A percentile compares a stretch with the other conserved stretches of the same genome.
Conservation (phyloP, 2,888 invertebrate genomes). For the Lamellibrachia satsuma region DNA sequence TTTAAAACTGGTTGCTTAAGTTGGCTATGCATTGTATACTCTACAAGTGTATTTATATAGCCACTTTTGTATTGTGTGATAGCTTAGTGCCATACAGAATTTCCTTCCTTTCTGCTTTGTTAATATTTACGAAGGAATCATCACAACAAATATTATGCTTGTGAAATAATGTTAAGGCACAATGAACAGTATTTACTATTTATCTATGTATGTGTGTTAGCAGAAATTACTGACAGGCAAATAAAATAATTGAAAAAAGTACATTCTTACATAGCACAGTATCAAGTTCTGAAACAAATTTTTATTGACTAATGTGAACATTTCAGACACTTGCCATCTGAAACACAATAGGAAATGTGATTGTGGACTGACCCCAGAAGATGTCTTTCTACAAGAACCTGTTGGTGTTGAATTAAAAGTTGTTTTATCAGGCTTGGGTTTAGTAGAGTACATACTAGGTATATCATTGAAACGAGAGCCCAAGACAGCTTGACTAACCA, state of each 20-base stretch:
- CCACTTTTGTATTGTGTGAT: no score
- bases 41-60: no score
- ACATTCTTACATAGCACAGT: no score
- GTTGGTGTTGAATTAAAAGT: neutral
- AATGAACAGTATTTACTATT: no score
- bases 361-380: neutral
- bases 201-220: neutral
- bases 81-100: no score
- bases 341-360: neutral
- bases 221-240: neutral
- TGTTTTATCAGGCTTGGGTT: neutral
- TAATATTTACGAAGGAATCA: no score
- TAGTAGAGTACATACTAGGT: neutral
- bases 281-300: no score
- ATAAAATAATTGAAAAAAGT: neutral
- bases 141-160: no score
- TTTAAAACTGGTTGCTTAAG: neutral
- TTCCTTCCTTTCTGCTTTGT: no score
- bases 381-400: neutral
- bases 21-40: no score
- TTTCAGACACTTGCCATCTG: neutral
- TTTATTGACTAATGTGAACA: neutral
- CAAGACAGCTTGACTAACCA: neutral
- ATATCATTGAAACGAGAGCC: neutral
- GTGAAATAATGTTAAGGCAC: no score